Base-by-base conservation (phyloP, 2,888 invertebrate species). In the Trissolcus brochymenae region DNA sequence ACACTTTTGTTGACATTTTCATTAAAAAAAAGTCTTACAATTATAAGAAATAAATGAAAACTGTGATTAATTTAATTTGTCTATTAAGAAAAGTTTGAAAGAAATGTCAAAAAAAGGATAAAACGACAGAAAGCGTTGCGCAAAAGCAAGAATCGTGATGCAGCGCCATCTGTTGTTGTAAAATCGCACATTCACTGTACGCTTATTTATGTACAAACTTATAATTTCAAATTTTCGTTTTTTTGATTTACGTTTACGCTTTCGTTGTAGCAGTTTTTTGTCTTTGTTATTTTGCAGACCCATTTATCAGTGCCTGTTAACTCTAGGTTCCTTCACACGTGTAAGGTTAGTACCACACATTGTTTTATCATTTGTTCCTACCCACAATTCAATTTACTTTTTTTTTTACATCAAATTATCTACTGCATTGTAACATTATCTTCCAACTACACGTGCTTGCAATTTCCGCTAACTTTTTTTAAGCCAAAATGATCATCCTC, bases 271-370 rank as follows among this genome's bases (percentile, higher is more conserved):
- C 91, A 90, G 89, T 90, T 87, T 86, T 89, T 90, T 90, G 89
- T 90, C 86, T 88, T 87, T 90, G 89, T 90, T 89, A 88, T 94
- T 94, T 94, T 94, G 91, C 94, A 94, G 94, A 94, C 93, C 92
- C 94, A 94, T 93, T 94, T 95, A 93, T 94, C 94, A 93, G 94
- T 94, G 92, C 94, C 94, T 92, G 93, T 93, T 93, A 94, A 93
- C 92, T 93, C 93, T 94, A 94, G 94, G 92, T 94, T 93, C 91
- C 94, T 93, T 88, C 94, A 94, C 91, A 93, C 93, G 90, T 93
- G 92, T 91, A 94, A 94, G 94, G 94, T 95, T 90, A 90, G 91
- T 91, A 87, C 35, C 80, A 84, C 82, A 81, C 76, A 80, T 65
- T 70, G 11, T 51, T 59, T 46, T 57, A 54, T 71, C 56, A 56